Evolutionary conservation across 2,113 vertebrate species (phyloP).

Genomic region (human): DNA sequence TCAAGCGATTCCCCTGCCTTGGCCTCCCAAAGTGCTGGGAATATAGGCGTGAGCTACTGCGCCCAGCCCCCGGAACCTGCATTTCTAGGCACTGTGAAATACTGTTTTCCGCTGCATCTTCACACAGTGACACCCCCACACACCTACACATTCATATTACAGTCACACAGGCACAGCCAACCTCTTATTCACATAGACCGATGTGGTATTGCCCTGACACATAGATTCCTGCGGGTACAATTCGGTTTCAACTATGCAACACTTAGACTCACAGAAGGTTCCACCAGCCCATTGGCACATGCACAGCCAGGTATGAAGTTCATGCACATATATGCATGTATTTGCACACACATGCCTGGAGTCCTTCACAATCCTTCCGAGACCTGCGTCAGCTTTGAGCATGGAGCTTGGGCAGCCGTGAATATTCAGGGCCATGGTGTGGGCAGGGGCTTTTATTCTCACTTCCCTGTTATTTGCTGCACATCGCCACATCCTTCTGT

Average conservation of each 20-base stretch:
- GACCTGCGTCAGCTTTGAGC: background rate
- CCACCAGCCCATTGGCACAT: background rate
- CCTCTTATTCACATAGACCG: background rate
- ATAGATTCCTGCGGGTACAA: background rate
- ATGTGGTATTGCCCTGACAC: background rate
- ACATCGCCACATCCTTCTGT: background rate
- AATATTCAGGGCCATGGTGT: background rate
- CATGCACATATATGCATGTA: too few species aligned
- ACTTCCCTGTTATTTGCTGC: background rate
- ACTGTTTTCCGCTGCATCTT: background rate
- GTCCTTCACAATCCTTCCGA: background rate
- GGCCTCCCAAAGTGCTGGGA: background rate
- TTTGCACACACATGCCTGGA: too few species aligned
- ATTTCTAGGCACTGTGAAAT: background rate
- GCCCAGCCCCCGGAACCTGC: background rate
- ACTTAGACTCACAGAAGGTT: background rate
- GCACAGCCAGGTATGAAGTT: background rate
- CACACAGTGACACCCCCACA: too few species aligned
- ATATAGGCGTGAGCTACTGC: background rate
- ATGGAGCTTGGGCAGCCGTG: background rate
- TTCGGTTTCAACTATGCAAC: background rate
- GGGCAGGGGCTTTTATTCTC: background rate
- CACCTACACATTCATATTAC: too few species aligned
- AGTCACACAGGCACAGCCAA: background rate
- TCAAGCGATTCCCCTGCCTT: background rate